These are phyloP conservation scores for Eonycteris spelaea DNA, from an alignment of 2,113 vertebrate genomes.

Conservation along the genomic window DNA sequence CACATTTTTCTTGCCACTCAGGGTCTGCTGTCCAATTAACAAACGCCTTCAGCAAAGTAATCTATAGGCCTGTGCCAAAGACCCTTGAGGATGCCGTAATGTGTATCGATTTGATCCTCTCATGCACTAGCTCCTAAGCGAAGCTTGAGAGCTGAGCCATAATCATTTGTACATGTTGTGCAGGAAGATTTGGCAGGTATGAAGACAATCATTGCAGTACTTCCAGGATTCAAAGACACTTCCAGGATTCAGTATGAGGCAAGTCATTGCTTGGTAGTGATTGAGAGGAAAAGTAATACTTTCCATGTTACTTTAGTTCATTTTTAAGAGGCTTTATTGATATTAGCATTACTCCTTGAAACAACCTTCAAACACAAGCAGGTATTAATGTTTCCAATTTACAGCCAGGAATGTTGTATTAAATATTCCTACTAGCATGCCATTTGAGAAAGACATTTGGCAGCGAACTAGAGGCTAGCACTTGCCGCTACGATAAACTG, in stretches of 20 bases:
- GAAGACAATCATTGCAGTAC: background rate
- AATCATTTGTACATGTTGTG: background rate
- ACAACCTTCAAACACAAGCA: background rate
- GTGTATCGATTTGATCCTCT: background rate
- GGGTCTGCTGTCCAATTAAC: conserved; percentile 52
- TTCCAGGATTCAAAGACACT: background rate
- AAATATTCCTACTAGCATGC: background rate
- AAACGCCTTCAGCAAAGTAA: background rate
- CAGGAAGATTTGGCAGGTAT: background rate
- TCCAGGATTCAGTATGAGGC: background rate
- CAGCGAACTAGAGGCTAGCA: background rate
- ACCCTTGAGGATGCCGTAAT: background rate
- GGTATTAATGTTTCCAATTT: background rate
- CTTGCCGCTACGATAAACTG: background rate
- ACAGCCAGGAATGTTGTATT: background rate
- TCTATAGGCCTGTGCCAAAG: conserved; percentile 37
- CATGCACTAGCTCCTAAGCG: background rate
- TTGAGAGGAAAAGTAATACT: background rate
- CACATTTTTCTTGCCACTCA: background rate
- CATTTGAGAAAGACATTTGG: background rate
- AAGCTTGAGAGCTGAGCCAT: background rate
- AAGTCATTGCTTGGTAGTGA: background rate
- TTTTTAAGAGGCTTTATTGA: background rate
- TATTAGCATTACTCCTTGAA: background rate
- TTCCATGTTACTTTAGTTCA: background rate